Percentiles rank a stretch among this genome's conserved stretches.
phyloP scores from a whole-genome alignment of 1,140 invertebrate species.

The Papilio glaucus region DNA sequence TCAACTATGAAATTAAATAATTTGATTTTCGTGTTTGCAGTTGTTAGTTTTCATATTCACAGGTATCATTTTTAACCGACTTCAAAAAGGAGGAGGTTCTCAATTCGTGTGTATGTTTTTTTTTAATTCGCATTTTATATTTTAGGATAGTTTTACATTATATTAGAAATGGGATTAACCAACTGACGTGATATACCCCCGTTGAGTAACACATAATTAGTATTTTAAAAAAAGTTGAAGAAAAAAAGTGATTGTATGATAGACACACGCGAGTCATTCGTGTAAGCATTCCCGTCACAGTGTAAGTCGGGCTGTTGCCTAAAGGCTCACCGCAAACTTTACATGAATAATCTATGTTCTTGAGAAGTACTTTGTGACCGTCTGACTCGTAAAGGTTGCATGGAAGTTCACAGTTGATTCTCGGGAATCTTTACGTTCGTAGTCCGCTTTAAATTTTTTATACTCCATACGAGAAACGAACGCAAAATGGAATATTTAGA shows the following conservation, averaged over 20 bases:
- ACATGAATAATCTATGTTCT: slow-evolving; percentile 20
- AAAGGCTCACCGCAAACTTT: slow-evolving; percentile 4
- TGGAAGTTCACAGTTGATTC: background rate
- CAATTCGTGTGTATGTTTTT: too few relatives aligned
- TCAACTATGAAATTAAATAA: too few relatives aligned
- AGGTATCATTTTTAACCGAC: too few relatives aligned
- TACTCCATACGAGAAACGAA: background rate
- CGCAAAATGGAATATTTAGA: background rate
- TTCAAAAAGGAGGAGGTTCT: too few relatives aligned
- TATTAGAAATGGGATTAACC: too few relatives aligned
- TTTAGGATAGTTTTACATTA: too few relatives aligned
- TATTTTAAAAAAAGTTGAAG: too few relatives aligned
- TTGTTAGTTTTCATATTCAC: too few relatives aligned
- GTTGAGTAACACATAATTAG: too few relatives aligned
- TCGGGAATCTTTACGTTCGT: background rate
- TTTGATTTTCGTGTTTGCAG: too few relatives aligned
- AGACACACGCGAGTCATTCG: slow-evolving; percentile 10
- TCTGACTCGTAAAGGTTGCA: slow-evolving; percentile 8
- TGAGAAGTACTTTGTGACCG: slow-evolving; percentile 7
- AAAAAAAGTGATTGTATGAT: background rate
- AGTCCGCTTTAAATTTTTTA: background rate
- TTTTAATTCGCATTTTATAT: too few relatives aligned
- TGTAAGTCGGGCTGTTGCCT: slow-evolving; percentile 12
- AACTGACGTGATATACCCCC: too few relatives aligned
- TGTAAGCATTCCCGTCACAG: slow-evolving; percentile 10